These are phyloP conservation scores for Drosophila albomicans DNA, from an alignment of 1,140 invertebrate species.

Conservation along the genomic window DNA sequence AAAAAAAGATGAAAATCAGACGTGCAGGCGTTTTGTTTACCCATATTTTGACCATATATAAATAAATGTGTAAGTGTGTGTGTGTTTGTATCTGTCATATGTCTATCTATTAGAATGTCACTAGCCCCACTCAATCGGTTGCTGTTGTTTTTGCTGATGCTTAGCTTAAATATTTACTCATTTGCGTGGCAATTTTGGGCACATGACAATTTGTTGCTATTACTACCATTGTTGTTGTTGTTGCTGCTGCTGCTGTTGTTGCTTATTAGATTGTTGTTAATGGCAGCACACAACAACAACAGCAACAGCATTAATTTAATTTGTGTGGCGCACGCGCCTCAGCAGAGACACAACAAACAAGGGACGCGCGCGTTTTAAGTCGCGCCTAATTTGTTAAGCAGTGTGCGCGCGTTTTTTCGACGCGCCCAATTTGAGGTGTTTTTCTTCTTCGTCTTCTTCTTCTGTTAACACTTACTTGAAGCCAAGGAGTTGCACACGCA, in stretches of 20 bases:
- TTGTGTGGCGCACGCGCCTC: slow-evolving; percentile 57
- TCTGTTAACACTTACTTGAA: slow-evolving; percentile 64
- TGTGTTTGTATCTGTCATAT: background rate
- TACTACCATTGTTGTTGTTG: slow-evolving; percentile 6
- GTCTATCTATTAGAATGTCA: slow-evolving; percentile 68
- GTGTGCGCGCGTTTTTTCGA: background rate
- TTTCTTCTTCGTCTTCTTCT: too few relatives aligned
- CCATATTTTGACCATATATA: slow-evolving; percentile 26
- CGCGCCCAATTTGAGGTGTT: too few relatives aligned
- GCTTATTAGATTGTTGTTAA: slow-evolving; percentile 50
- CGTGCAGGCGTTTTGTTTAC: slow-evolving; percentile 38
- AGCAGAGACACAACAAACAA: background rate
- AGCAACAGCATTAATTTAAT: slow-evolving; percentile 34
- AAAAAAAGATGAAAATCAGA: slow-evolving; percentile 1
- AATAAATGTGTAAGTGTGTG: slow-evolving; percentile 1
- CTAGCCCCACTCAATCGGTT: slow-evolving; percentile 34
- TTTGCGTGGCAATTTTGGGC: slow-evolving; percentile 76
- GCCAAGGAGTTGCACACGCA: slow-evolving; percentile 60
- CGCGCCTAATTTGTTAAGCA: slow-evolving; percentile 7
- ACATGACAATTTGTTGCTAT: slow-evolving; percentile 69
- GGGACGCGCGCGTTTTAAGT: slow-evolving; percentile 20
- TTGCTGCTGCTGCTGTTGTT: slow-evolving; percentile 12
- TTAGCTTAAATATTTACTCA: slow-evolving; percentile 75
- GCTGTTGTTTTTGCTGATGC: slow-evolving; percentile 42
- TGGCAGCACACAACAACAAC: slow-evolving; percentile 44